Conservation (phyloP, 1,140 invertebrate species). For the Drosophila varians region DNA sequence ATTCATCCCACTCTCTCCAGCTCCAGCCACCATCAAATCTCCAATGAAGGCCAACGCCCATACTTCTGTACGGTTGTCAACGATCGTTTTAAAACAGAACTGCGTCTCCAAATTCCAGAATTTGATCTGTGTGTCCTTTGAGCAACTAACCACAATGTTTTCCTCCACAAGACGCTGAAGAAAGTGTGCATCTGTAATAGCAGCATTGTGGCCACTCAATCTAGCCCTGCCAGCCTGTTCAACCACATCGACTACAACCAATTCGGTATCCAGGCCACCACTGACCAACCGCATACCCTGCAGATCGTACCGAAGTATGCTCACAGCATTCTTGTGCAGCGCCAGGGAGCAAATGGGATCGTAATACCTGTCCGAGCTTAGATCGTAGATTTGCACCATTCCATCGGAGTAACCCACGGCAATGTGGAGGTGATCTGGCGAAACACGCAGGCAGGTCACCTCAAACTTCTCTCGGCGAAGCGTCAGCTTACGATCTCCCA, state of each 20-base stretch:
- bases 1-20: slow-evolving; percentile 91
- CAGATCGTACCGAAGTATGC: slow-evolving; percentile 90
- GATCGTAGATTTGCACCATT: slow-evolving; percentile 92
- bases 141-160: slow-evolving; percentile 92
- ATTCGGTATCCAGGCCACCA: slow-evolving; percentile 90
- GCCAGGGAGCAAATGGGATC: slow-evolving; percentile 89
- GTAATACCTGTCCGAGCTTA: slow-evolving; percentile 86
- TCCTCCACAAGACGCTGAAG: slow-evolving; percentile 86
- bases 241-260: slow-evolving; percentile 97
- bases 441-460: slow-evolving; percentile 89
- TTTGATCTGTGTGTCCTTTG: slow-evolving; percentile 97
- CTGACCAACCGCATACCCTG: slow-evolving; percentile 72
- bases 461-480: slow-evolving; percentile 90
- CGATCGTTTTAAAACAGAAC: slow-evolving; percentile 97
- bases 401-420: slow-evolving; percentile 97
- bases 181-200: slow-evolving; percentile 94
- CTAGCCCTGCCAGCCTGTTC: slow-evolving; percentile 94
- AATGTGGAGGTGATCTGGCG: slow-evolving; percentile 89
- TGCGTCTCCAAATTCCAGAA: slow-evolving; percentile 98
- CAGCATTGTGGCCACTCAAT: slow-evolving; percentile 95
- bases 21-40: slow-evolving; percentile 93
- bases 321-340: slow-evolving; percentile 95
- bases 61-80: slow-evolving; percentile 91
- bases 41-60: slow-evolving; percentile 93
- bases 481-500: slow-evolving; percentile 93